Evolutionary conservation across 2,113 vertebrate genomes (phyloP), one percentile per base, ranked within the genome.

Genomic region (Xiphophorus maculatus): DNA sequence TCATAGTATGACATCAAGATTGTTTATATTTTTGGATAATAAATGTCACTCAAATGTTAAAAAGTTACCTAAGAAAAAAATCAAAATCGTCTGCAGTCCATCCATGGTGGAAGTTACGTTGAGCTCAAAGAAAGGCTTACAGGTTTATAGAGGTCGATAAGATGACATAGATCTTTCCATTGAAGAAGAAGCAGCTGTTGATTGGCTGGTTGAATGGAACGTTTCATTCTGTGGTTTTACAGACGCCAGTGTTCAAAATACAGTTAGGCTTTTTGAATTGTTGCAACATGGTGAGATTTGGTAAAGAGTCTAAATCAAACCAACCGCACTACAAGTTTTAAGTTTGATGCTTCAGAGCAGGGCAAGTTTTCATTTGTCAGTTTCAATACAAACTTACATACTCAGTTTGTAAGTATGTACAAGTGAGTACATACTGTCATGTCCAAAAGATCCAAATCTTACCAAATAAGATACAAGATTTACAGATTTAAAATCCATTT

Each of bases 161-260:
- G 22, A 62, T 44, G 12, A 25, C 35, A 44, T 58, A 58, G 27
- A 72, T 13, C 10, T 63, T 63, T 72, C 70, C 70, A 63, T 37
- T 61, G 10, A 88, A 79, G 72, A 61, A 72, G 69, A 48, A 12
- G 19, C 13, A 29, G 8, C 6, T 1, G 0, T 13, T 76, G 73
- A 86, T 78, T 86, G 87, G 74, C 28, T 29, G 27, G 62, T 70
- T 1, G 19, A 77, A 62, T 80, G 76, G 79, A 27, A 71, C 9
- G 27, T 62, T 66, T 66, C 37, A 2, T 35, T 67, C 40, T 58
- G 77, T 78, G 61, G 67, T 63, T 67, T 73, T 72, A 32, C 0
- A 35, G 63, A 22, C 35, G 51, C 11, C 22, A 3, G 2, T n/a
- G 9, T 65, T 22, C 33, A 25, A 33, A 35, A 19, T 4, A 12